Percentiles rank a stretch among this genome's conserved stretches.
Conservation (phyloP, 2,113 vertebrate species). For the Myotis yumanensis region DNA sequence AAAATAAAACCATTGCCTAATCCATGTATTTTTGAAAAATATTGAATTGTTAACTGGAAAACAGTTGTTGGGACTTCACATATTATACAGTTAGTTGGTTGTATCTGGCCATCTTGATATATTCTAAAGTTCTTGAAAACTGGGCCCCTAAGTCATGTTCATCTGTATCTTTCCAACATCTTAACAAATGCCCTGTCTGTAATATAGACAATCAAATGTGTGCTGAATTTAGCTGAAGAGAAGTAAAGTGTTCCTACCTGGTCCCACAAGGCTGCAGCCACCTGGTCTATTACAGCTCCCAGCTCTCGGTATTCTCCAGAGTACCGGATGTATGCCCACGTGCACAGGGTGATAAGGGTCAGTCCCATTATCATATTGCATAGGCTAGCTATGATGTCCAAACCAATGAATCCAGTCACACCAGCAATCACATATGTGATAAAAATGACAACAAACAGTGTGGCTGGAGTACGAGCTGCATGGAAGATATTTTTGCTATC, state of each 20-base stretch:
- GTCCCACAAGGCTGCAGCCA: conserved; percentile 98
- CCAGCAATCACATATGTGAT: conserved; percentile 96
- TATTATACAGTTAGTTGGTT: not conserved
- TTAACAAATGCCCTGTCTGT: not conserved
- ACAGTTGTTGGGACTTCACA: not conserved
- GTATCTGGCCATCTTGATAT: not conserved
- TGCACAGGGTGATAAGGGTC: conserved; percentile 97
- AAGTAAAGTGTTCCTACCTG: conserved; percentile 88
- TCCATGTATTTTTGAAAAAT: not conserved
- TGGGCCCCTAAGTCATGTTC: not conserved
- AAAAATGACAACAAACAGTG: conserved; percentile 99
- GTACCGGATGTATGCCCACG: conserved; percentile 99
- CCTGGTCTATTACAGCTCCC: conserved; percentile 98
- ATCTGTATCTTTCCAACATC: not conserved
- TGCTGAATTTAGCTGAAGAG: conserved; percentile 2
- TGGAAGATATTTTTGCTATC: conserved; percentile 99
- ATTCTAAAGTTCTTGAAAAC: conserved; percentile 8
- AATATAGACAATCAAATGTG: conserved; percentile 6
- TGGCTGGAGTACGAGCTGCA: conserved; percentile 97
- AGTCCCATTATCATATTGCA: conserved; percentile 99
- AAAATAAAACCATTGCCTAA: not conserved
- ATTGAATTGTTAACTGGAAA: conserved; percentile 27
- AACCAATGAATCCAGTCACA: conserved; percentile 95
- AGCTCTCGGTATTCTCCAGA: conserved; percentile 98
- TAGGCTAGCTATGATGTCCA: conserved; percentile 98